Evolutionary conservation across 2,888 invertebrate species (phyloP), one percentile per base, ranked within the genome.

Genomic region (Drosophila neotestacea): DNA sequence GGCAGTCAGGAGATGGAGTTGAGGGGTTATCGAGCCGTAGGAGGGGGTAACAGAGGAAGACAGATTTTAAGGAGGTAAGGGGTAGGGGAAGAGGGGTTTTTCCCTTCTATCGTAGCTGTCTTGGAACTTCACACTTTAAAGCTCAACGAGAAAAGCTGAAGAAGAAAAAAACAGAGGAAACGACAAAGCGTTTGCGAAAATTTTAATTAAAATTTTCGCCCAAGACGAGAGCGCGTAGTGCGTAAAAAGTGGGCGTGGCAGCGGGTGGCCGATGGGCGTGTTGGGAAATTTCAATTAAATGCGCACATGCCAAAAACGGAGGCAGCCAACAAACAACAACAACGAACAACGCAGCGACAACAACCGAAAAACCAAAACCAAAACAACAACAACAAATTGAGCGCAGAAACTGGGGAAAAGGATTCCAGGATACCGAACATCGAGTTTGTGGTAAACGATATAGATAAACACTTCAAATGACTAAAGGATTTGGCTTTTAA

Each of bases 191-290:
- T 68, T 85, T 85, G 75, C 68, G 73, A 73, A 77, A 79, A 81
- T 83, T 86, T 86, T 86, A 86, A 86, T 86, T 86, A 86, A 86
- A 86, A 86, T 82, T 82, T 84, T 59, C 84, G 80, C 70, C 54
- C 61, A 85, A 80, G 82, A 77, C 73, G 77, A 61, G 34, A 22
- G 64, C 79, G 75, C 66, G 56, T 62, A 70, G 85, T 86, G 87
- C 82, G 85, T 87, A 52, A 67, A 60, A 61, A 52, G 69, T 55
- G 68, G 70, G 73, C 66, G 67, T 39, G 51, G 32, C 38, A 11
- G 44, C 42, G 34, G 59, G 66, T n/a, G 34, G 30, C 38, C n/a
- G 46, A 16, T 79, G 79, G 86, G 84, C 80, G 84, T 82, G 78
- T 72, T 72, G 72, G 85, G 64, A 85, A 85, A 85, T 85, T 85